These are phyloP conservation scores for Luperina nickerlii DNA, from an alignment of 2,888 invertebrate genomes.

Conservation along the genomic window DNA sequence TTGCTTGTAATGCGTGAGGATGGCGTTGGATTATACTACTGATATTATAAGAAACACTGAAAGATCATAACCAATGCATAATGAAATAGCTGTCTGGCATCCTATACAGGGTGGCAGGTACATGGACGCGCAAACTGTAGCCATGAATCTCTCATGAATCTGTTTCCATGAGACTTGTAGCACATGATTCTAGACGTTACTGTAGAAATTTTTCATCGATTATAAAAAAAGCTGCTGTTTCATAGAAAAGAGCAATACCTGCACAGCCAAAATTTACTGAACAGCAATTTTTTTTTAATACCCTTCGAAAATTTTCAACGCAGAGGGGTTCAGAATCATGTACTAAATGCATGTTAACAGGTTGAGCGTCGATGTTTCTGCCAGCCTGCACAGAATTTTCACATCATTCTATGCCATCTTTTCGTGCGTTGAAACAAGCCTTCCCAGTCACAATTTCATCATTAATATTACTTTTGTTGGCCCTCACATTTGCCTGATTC, in stretches of 20 bases:
- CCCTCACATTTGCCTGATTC: slow-evolving; percentile 43
- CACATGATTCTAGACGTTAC: no score
- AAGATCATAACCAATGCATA: slow-evolving; percentile 4
- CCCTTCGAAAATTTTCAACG: not conserved
- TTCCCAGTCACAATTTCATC: slow-evolving; percentile 10
- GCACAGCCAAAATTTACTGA: no score
- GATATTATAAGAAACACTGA: not conserved
- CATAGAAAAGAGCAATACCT: no score
- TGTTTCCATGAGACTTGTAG: no score
- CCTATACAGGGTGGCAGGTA: not conserved
- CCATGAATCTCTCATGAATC: not conserved
- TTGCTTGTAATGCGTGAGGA: slow-evolving; percentile 21
- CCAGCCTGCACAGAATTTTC: not conserved
- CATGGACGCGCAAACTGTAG: not conserved
- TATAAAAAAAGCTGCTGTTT: no score
- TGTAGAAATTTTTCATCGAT: no score
- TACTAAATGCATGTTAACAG: not conserved
- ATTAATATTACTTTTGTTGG: slow-evolving; percentile 27
- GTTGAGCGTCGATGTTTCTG: not conserved
- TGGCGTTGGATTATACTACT: not conserved
- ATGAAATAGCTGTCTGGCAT: not conserved
- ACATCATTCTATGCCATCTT: not conserved
- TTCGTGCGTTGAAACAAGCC: not conserved
- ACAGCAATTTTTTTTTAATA: not conserved
- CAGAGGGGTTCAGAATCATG: not conserved